Evolutionary conservation across 1,140 invertebrate genomes (phyloP).

Genomic region (Homarus americanus): DNA sequence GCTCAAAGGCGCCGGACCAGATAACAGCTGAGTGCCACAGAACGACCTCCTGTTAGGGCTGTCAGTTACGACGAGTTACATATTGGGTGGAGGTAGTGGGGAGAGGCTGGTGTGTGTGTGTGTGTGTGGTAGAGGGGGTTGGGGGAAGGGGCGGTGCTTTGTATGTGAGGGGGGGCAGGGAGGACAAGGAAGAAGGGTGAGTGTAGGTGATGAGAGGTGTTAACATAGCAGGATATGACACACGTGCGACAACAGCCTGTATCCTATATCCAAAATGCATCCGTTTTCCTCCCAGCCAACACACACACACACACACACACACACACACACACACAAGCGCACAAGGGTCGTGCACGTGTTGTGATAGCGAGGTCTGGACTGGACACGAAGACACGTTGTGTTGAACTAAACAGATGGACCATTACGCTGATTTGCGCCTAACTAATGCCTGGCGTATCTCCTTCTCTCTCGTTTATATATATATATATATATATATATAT

Average conservation of each 20-base stretch:
- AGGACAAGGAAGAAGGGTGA: no score
- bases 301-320: not conserved
- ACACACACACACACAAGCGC: not conserved
- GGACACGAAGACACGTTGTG: not conserved
- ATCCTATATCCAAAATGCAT: no score
- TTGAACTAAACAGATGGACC: not conserved
- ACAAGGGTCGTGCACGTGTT: not conserved
- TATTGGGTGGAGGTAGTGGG: not conserved
- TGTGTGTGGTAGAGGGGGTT: not conserved
- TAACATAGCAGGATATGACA: no score
- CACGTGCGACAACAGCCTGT: no score
- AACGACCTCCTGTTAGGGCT: not conserved
- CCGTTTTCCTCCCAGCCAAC: no score
- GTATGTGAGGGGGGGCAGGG: no score
- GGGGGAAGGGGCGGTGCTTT: not conserved
- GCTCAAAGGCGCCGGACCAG: slow-evolving; percentile 25
- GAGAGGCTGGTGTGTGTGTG: not conserved
- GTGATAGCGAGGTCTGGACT: not conserved
- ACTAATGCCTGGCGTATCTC: not conserved
- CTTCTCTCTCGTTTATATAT: slow-evolving; percentile 9
- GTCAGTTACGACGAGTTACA: not conserved
- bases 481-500: slow-evolving; percentile 24
- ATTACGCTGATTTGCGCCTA: not conserved
- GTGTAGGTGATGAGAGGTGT: no score
- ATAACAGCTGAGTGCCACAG: slow-evolving; percentile 12